A percentile compares a stretch with the other conserved stretches of the same genome.
phyloP scores from a whole-genome alignment of 2,888 invertebrate species.

The Muschampia plurimacula region DNA sequence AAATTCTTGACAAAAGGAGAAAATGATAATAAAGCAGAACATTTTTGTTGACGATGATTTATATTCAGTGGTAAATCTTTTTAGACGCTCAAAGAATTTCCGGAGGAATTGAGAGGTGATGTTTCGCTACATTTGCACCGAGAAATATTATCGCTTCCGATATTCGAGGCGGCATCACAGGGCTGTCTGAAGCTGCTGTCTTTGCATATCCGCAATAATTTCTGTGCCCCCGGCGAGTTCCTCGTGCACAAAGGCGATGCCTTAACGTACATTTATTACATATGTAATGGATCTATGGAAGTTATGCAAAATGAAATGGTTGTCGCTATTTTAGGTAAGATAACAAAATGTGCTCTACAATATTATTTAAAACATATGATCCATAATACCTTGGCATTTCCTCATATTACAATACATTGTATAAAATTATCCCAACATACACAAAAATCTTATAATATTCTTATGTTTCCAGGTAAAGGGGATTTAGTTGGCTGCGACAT shows the following conservation, averaged over 20 bases:
- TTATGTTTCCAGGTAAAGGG: slow-evolving; percentile 91
- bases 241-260: slow-evolving; percentile 98
- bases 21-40: neutral
- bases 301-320: slow-evolving; percentile 98
- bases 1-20: slow-evolving; percentile 15
- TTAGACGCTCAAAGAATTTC: slow-evolving; percentile 97
- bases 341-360: slow-evolving; percentile 38
- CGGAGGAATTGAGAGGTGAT: slow-evolving; percentile 97
- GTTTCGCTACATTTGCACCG: slow-evolving; percentile 98
- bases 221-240: slow-evolving; percentile 98
- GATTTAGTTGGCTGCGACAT: slow-evolving; percentile 98
- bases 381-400: neutral
- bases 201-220: slow-evolving; percentile 96
- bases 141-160: slow-evolving; percentile 96
- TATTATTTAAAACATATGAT: neutral
- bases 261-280: slow-evolving; percentile 96
- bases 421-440: neutral
- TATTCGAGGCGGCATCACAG: slow-evolving; percentile 97
- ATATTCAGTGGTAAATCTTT: slow-evolving; percentile 28
- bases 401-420: neutral
- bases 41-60: slow-evolving; percentile 25
- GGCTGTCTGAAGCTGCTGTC: slow-evolving; percentile 97
- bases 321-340: slow-evolving; percentile 96
- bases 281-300: slow-evolving; percentile 99
- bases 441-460: neutral